phyloP scores from a whole-genome alignment of 2,797 vertebrate species.

The Brachyalestes nurse region DNA sequence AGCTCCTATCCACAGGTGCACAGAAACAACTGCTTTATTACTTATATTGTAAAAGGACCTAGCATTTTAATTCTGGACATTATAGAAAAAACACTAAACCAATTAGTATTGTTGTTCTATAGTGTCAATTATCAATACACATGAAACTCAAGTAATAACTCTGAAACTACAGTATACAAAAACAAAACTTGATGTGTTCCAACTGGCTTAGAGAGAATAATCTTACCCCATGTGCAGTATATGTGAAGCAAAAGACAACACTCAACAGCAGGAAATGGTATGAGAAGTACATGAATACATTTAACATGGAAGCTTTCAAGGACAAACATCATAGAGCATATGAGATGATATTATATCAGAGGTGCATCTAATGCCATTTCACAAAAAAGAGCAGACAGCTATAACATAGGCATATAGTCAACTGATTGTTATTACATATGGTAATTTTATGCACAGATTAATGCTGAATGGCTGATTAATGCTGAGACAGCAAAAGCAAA shows the following conservation, averaged over 20 bases:
- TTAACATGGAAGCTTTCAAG: not conserved
- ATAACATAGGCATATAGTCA: constrained; percentile 35
- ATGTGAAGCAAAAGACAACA: not conserved
- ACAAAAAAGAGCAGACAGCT: constrained; percentile 45
- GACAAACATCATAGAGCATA: constrained; percentile 1
- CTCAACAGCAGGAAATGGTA: not conserved
- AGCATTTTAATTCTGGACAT: not conserved
- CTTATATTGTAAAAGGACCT: not conserved
- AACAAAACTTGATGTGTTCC: not conserved
- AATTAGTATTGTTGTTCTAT: too few species aligned
- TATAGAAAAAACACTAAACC: not conserved
- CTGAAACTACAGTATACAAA: not conserved
- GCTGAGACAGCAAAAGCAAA: not conserved
- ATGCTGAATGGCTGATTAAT: not conserved
- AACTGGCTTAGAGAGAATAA: not conserved
- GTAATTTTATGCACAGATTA: not conserved
- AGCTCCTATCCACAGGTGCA: not conserved
- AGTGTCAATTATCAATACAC: not conserved
- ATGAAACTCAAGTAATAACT: too few species aligned
- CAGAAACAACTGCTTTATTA: not conserved
- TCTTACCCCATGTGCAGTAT: not conserved
- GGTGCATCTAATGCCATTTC: not conserved
- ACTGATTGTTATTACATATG: not conserved
- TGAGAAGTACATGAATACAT: constrained; percentile 7
- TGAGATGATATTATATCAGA: not conserved